Percentiles rank a stretch among this genome's conserved stretches.
phyloP scores from a whole-genome alignment of 2,113 vertebrate species.

The Sinocyclocheilus anophthalmus region DNA sequence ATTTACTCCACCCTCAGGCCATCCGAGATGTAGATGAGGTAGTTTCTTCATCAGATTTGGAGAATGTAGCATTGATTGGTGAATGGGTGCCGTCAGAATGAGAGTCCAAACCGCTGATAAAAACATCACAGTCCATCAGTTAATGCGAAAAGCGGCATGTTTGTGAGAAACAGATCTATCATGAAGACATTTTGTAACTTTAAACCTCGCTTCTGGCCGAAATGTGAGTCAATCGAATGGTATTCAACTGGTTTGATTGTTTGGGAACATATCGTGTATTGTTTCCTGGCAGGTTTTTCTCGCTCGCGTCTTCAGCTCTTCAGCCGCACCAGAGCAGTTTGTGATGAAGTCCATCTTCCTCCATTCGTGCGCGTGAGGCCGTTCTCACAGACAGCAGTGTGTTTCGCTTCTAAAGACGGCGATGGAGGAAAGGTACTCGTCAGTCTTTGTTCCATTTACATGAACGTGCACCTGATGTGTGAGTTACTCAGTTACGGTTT shows the following conservation, averaged over 20 bases:
- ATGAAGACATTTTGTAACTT: no score
- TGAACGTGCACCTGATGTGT: not conserved
- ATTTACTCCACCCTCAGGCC: no score
- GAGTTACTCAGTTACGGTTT: conserved; percentile 8
- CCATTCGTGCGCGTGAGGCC: conserved; percentile 77
- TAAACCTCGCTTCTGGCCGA: not conserved
- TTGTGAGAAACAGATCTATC: not conserved
- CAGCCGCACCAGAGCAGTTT: conserved; percentile 79
- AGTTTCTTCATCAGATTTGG: no score
- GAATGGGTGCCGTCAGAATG: no score
- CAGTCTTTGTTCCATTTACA: no score
- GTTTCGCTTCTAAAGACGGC: conserved; percentile 89
- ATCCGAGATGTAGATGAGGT: no score
- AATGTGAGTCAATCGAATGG: not conserved
- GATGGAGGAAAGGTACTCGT: conserved; percentile 86
- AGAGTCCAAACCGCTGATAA: no score
- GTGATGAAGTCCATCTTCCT: conserved; percentile 78
- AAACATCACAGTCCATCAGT: no score
- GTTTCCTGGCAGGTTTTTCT: conserved; percentile 77
- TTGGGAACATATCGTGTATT: not conserved
- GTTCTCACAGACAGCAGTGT: conserved; percentile 86
- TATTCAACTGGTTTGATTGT: not conserved
- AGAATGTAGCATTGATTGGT: no score
- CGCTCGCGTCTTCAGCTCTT: conserved; percentile 82
- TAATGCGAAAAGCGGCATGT: no score